Percentiles rank a stretch among this genome's conserved stretches.
phyloP scores from a whole-genome alignment of 2,888 invertebrate genomes.

The Cephus nigrinus region DNA sequence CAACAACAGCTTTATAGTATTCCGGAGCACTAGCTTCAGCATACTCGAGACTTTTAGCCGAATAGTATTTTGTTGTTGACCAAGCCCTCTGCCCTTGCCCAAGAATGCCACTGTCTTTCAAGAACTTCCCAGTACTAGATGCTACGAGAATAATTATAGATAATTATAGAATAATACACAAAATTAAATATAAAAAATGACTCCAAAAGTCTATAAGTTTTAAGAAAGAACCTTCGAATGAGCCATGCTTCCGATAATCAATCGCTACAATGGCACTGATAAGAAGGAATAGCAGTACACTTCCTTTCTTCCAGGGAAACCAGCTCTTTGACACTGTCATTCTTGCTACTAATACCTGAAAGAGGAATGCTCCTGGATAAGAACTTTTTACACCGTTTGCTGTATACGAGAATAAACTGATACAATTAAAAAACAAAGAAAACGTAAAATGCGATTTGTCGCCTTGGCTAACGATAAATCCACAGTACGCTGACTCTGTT shows the following conservation, averaged over 20 bases:
- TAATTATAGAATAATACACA: not conserved
- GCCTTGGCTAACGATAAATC: too few species aligned
- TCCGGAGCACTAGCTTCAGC: conserved; percentile 77
- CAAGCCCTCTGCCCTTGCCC: conserved; percentile 75
- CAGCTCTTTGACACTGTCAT: conserved; percentile 68
- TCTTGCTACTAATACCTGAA: conserved; percentile 65
- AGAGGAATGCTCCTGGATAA: conserved; percentile 20
- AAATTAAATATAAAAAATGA: conserved; percentile 9
- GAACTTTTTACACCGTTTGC: too few species aligned
- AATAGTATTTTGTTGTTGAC: conserved; percentile 72
- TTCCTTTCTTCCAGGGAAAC: conserved; percentile 77
- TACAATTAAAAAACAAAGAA: too few species aligned
- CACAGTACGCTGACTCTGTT: too few species aligned
- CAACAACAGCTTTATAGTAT: conserved; percentile 71
- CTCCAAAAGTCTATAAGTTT: conserved; percentile 2
- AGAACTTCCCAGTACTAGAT: conserved; percentile 74
- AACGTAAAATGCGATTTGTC: too few species aligned
- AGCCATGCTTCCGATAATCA: conserved; percentile 75
- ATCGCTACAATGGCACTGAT: conserved; percentile 73
- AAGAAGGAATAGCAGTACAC: conserved; percentile 71
- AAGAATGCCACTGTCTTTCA: conserved; percentile 75
- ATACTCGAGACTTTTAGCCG: conserved; percentile 75
- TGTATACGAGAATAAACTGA: too few species aligned
- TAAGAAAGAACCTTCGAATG: conserved; percentile 74
- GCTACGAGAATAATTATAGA: conserved; percentile 63